phyloP scores from a whole-genome alignment of 2,797 vertebrate species.

The Ataeniobius toweri region DNA sequence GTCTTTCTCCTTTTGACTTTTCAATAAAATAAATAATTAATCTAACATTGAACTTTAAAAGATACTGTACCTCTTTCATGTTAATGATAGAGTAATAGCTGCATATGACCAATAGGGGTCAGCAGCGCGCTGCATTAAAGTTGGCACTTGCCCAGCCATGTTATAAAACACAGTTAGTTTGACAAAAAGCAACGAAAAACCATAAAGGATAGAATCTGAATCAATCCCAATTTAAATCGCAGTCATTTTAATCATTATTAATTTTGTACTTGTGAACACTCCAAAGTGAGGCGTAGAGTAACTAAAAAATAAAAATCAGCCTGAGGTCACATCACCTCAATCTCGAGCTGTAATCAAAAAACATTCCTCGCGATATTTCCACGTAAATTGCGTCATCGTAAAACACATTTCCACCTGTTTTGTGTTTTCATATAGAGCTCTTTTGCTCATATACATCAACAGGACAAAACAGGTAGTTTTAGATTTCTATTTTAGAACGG shows the following conservation, averaged over 20 bases:
- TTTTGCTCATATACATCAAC: not conserved
- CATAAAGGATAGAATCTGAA: not conserved
- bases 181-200: slow-evolving; percentile 2
- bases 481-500: not conserved
- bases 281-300: not conserved
- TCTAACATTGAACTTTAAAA: not conserved
- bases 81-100: not conserved
- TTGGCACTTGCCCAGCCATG: not conserved
- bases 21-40: not conserved
- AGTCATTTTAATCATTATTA: not conserved
- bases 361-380: not conserved
- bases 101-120: slow-evolving; percentile 54
- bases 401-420: not conserved
- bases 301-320: not conserved
- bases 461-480: not conserved
- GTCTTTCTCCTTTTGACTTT: not conserved
- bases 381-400: not conserved
- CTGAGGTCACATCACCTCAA: not conserved
- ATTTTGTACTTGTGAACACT: not conserved
- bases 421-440: not conserved
- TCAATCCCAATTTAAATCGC: not conserved
- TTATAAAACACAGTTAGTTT: slow-evolving; percentile 3
- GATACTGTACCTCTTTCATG: not conserved
- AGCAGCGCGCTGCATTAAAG: slow-evolving; percentile 8
- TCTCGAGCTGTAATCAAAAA: not conserved